phyloP scores from a whole-genome alignment of 2,113 vertebrate species.

The Mesoclemmys tuberculata region DNA sequence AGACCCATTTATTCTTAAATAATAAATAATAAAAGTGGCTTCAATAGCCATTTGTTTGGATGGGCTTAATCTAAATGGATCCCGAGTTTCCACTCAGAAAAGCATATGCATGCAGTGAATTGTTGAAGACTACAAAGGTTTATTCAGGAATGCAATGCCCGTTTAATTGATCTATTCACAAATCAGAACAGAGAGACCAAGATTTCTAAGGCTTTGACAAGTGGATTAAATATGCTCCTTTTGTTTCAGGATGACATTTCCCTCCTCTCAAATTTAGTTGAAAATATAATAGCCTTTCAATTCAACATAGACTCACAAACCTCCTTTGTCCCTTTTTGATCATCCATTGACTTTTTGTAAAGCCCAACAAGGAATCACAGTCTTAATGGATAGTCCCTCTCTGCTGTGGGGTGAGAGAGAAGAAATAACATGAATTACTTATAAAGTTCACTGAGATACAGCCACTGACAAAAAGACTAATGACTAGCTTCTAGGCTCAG shows the following conservation, averaged over 20 bases:
- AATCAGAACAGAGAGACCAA: constrained; percentile 47
- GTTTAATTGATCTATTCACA: constrained; percentile 64
- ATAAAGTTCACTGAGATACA: constrained; percentile 52
- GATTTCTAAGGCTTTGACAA: constrained; percentile 59
- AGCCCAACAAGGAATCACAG: constrained; percentile 58
- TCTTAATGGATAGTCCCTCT: constrained; percentile 31
- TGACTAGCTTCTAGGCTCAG: constrained; percentile 30
- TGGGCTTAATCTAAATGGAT: neutral
- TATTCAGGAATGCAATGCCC: constrained; percentile 45
- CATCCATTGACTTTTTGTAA: constrained; percentile 60
- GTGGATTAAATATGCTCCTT: constrained; percentile 50
- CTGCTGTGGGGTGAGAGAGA: neutral
- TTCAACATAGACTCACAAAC: constrained; percentile 59
- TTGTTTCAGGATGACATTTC: constrained; percentile 54
- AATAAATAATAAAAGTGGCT: constrained; percentile 24
- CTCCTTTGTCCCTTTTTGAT: constrained; percentile 57
- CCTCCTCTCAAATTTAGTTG: constrained; percentile 49
- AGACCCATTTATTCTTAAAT: neutral
- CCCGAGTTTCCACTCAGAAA: neutral
- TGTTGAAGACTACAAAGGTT: constrained; percentile 47
- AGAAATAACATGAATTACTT: constrained; percentile 50
- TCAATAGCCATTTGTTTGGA: constrained; percentile 46
- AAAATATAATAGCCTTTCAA: constrained; percentile 56
- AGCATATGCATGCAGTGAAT: constrained; percentile 14
- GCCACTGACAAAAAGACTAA: constrained; percentile 51